Evolutionary conservation across 2,888 invertebrate species (phyloP).

Genomic region (Macropis europaea): DNA sequence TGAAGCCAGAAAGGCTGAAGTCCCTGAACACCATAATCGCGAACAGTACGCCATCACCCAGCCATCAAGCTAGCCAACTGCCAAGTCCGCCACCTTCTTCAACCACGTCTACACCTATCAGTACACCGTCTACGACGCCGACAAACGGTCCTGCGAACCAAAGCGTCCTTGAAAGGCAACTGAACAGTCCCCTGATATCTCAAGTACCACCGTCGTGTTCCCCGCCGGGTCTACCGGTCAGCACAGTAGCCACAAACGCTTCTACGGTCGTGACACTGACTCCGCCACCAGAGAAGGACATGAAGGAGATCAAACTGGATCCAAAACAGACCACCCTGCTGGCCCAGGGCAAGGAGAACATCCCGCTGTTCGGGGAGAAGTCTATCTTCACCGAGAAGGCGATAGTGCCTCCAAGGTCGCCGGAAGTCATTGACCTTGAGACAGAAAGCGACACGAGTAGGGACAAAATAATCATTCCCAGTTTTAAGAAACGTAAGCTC

Average conservation of each 20-base stretch:
- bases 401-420: constrained; percentile 83
- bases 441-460: constrained; percentile 74
- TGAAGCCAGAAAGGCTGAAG: constrained; percentile 83
- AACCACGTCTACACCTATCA: constrained; percentile 72
- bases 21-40: constrained; percentile 77
- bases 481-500: constrained; percentile 86
- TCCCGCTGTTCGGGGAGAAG: constrained; percentile 79
- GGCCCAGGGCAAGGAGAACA: constrained; percentile 82
- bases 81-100: constrained; percentile 76
- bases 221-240: constrained; percentile 68
- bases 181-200: constrained; percentile 70
- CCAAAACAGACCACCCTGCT: constrained; percentile 76
- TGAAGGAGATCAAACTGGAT: constrained; percentile 76
- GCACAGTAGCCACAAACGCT: constrained; percentile 73
- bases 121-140: constrained; percentile 75
- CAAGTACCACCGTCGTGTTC: constrained; percentile 71
- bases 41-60: constrained; percentile 63
- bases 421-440: constrained; percentile 85
- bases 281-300: constrained; percentile 78
- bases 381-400: constrained; percentile 74
- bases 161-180: constrained; percentile 75
- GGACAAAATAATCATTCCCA: constrained; percentile 78
- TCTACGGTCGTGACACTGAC: constrained; percentile 79
- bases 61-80: constrained; percentile 69
- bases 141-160: constrained; percentile 65